Conservation (phyloP, 1,140 invertebrate species). For the Caenorhabditis briggsae region DNA sequence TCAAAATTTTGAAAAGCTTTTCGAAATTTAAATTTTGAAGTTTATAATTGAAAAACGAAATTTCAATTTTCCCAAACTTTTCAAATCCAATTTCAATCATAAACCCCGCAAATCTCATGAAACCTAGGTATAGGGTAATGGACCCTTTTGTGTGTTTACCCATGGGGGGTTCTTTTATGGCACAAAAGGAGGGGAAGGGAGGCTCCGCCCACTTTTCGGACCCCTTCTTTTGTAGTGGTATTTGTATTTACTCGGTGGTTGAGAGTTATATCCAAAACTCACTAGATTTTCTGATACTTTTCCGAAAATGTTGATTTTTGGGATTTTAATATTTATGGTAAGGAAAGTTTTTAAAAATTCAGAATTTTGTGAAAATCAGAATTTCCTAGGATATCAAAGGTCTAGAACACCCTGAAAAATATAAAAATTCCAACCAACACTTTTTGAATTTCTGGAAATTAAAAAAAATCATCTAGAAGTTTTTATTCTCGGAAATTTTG, state of each 20-base stretch:
- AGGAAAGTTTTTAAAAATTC: not conserved
- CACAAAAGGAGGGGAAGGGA: not conserved
- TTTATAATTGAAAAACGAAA: not conserved
- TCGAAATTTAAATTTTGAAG: not conserved
- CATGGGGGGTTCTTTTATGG: not conserved
- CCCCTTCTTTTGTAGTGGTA: not conserved
- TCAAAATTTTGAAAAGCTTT: not conserved
- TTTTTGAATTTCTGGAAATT: too few species aligned
- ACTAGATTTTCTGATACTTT: not conserved
- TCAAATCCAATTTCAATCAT: not conserved
- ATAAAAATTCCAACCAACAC: too few species aligned
- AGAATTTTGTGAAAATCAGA: too few species aligned
- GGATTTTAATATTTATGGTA: not conserved
- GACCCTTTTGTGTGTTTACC: constrained; percentile 12
- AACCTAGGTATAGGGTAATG: not conserved
- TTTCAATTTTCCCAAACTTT: not conserved
- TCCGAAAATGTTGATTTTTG: not conserved
- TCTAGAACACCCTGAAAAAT: too few species aligned
- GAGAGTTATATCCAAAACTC: not conserved
- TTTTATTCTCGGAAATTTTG: too few species aligned
- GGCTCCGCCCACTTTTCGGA: not conserved
- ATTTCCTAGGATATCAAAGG: too few species aligned
- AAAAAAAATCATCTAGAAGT: too few species aligned
- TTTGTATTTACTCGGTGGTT: too few species aligned
- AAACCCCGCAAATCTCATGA: not conserved